Evolutionary conservation across 1,140 invertebrate species (phyloP).

Genomic region (Polyergus mexicanus): DNA sequence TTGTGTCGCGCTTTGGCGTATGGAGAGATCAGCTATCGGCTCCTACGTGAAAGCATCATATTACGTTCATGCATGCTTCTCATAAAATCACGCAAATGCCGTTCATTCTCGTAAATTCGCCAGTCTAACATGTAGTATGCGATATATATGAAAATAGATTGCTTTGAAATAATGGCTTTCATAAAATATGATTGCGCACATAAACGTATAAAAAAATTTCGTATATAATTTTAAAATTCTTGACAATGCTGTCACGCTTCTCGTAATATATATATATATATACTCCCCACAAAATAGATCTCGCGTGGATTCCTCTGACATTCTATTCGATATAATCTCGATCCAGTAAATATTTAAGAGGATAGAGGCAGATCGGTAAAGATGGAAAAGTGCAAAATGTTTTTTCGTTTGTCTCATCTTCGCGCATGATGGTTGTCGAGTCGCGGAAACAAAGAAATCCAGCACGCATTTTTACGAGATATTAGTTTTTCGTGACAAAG

Average conservation of each 20-base stretch:
- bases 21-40: background rate
- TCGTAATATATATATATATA: background rate
- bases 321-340: background rate
- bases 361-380: slow-evolving; percentile 58
- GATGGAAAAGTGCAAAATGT: slow-evolving; percentile 55
- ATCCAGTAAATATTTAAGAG: slow-evolving; percentile 9
- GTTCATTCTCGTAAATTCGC: slow-evolving; percentile 44
- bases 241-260: background rate
- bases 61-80: slow-evolving; percentile 30
- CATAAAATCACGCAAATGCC: slow-evolving; percentile 37
- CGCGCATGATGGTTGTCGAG: slow-evolving; percentile 45
- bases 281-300: background rate
- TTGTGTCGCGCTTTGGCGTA: background rate
- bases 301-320: background rate
- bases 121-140: background rate
- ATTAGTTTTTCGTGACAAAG: slow-evolving; percentile 77
- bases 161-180: background rate
- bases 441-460: slow-evolving; percentile 63
- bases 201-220: background rate
- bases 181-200: background rate
- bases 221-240: background rate
- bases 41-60: slow-evolving; percentile 16
- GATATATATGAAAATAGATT: slow-evolving; percentile 28
- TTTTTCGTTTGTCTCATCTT: slow-evolving; percentile 62
- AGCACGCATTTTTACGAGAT: slow-evolving; percentile 73